Conservation (phyloP, 2,113 vertebrate genomes). For the Ellobius talpinus region DNA sequence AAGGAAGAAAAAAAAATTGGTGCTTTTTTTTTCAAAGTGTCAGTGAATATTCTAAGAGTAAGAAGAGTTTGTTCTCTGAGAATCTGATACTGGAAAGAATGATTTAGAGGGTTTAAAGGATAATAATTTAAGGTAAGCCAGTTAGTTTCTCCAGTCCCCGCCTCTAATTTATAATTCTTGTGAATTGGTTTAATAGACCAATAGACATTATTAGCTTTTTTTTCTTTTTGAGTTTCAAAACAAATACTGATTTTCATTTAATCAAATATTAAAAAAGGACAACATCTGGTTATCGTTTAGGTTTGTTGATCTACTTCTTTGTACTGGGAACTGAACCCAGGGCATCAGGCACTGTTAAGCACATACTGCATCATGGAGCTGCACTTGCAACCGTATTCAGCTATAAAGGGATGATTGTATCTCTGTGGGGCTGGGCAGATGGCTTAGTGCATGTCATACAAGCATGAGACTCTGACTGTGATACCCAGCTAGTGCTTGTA, state of each 20-base stretch:
- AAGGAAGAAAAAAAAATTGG: background rate
- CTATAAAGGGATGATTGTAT: background rate
- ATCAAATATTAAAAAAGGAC: background rate
- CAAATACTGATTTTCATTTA: background rate
- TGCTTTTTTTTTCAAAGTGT: background rate
- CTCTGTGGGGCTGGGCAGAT: background rate
- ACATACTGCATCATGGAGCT: background rate
- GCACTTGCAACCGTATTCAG: background rate
- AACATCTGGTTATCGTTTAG: background rate
- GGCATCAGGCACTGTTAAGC: background rate
- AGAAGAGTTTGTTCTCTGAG: background rate
- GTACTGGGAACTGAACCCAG: background rate
- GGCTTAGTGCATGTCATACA: background rate
- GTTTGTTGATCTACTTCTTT: background rate
- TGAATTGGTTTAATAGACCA: background rate
- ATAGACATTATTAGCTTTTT: background rate
- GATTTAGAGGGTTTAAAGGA: background rate
- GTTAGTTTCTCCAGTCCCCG: background rate
- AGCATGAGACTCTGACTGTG: too few species aligned
- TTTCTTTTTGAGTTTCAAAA: conserved; percentile 8
- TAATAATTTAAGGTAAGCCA: conserved; percentile 11
- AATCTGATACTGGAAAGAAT: background rate
- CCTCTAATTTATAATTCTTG: background rate
- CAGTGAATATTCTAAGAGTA: background rate
- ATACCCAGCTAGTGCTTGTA: too few species aligned